Evolutionary conservation across 2,113 vertebrate genomes (phyloP).

Genomic region (Dinomys branickii): DNA sequence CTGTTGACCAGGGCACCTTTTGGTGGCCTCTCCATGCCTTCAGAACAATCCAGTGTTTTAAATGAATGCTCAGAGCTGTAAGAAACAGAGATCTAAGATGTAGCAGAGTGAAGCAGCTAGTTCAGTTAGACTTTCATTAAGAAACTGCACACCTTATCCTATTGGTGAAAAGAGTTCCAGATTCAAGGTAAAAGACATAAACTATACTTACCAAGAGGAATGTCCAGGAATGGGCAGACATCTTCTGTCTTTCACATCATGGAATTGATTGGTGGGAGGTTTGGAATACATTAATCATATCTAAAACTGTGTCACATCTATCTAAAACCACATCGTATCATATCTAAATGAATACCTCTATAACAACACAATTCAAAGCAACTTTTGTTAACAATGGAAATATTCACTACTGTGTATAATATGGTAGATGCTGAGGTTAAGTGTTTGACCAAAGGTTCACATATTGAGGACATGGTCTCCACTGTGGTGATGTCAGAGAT

Average conservation of each 20-base stretch:
- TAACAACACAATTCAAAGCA: background rate
- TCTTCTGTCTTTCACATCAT: background rate
- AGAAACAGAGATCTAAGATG: background rate
- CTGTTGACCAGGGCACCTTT: background rate
- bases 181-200: background rate
- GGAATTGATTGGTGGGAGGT: background rate
- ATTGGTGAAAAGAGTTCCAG: background rate
- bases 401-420: background rate
- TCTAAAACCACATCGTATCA: too few relatives aligned
- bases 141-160: background rate
- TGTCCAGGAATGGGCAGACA: background rate
- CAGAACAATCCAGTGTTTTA: background rate
- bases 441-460: background rate
- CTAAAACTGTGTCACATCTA: background rate
- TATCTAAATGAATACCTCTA: background rate
- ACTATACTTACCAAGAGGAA: background rate
- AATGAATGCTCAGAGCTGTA: background rate
- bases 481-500: background rate
- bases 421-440: background rate
- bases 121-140: background rate
- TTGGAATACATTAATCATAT: slow-evolving; percentile 32
- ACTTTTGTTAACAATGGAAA: slow-evolving; percentile 6
- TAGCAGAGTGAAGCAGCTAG: background rate
- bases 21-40: background rate
- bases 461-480: background rate